Percentiles rank a stretch among this genome's conserved stretches.
Evolutionary conservation across 2,888 invertebrate genomes (phyloP).

Genomic region (Tiphia femorata): DNA sequence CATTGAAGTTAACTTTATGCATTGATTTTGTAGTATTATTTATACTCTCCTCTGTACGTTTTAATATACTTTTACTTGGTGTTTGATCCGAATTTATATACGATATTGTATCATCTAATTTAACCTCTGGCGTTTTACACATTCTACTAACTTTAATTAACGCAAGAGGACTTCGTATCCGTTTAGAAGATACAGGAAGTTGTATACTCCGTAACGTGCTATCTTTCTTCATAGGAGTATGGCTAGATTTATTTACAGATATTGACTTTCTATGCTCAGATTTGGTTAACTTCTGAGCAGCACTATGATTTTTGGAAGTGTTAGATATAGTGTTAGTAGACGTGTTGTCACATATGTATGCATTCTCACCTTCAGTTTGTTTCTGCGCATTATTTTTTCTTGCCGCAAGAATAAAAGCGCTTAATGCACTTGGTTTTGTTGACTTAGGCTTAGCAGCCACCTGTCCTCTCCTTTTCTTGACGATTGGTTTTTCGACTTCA

Average conservation of each 20-base stretch:
- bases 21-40: constrained; percentile 30
- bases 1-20: constrained; percentile 60
- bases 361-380: neutral
- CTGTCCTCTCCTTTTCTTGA: constrained; percentile 20
- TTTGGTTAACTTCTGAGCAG: no score
- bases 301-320: neutral
- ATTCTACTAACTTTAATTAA: constrained; percentile 55
- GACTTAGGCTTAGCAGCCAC: constrained; percentile 18
- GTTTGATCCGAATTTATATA: constrained; percentile 61
- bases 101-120: constrained; percentile 49
- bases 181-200: constrained; percentile 33
- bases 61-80: constrained; percentile 59
- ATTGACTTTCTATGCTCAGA: no score
- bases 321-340: neutral
- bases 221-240: constrained; percentile 5
- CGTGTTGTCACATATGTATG: neutral
- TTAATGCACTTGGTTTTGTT: constrained; percentile 39
- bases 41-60: constrained; percentile 36
- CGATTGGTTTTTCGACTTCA: constrained; percentile 18
- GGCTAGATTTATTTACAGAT: no score
- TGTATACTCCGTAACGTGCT: constrained; percentile 33
- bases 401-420: constrained; percentile 49
- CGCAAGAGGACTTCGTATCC: constrained; percentile 42
- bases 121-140: constrained; percentile 54
- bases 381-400: constrained; percentile 41